A percentile compares a stretch with the other conserved stretches of the same genome.
These are phyloP conservation scores for Scaptomyza pallida DNA, from an alignment of 1,140 invertebrate genomes.

Conservation along the genomic window DNA sequence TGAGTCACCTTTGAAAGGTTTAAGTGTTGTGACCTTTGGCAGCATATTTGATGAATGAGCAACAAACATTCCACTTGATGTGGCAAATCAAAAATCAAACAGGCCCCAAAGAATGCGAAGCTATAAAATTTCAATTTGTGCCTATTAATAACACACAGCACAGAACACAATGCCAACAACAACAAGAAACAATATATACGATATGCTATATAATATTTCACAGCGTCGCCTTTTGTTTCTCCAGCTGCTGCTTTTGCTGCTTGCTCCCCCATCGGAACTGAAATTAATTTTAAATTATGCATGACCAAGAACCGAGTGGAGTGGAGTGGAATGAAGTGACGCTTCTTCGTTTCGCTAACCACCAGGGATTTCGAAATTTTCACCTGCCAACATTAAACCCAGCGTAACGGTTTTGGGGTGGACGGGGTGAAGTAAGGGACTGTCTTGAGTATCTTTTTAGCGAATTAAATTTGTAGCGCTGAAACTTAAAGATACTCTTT, in stretches of 20 bases:
- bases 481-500: constrained; percentile 49
- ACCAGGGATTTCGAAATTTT: constrained; percentile 77
- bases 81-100: constrained; percentile 52
- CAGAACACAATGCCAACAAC: constrained; percentile 44
- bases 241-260: not conserved
- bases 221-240: constrained; percentile 14
- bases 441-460: constrained; percentile 19
- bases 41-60: constrained; percentile 28
- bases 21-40: constrained; percentile 14
- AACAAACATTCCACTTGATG: not conserved
- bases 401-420: constrained; percentile 28
- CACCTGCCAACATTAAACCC: constrained; percentile 78
- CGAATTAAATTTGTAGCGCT: constrained; percentile 31
- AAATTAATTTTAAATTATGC: constrained; percentile 83
- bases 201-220: constrained; percentile 61
- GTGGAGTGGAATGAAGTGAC: constrained; percentile 50
- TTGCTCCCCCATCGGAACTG: constrained; percentile 15
- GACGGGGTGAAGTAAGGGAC: not conserved
- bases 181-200: too few relatives aligned
- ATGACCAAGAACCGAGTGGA: constrained; percentile 62
- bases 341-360: constrained; percentile 48
- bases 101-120: constrained; percentile 39
- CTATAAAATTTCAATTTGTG: constrained; percentile 77
- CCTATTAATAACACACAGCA: constrained; percentile 66
- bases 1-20: not conserved